Percentiles rank a stretch among this genome's conserved stretches.
Evolutionary conservation across 1,140 invertebrate species (phyloP).

Genomic region (Batillaria attramentaria): DNA sequence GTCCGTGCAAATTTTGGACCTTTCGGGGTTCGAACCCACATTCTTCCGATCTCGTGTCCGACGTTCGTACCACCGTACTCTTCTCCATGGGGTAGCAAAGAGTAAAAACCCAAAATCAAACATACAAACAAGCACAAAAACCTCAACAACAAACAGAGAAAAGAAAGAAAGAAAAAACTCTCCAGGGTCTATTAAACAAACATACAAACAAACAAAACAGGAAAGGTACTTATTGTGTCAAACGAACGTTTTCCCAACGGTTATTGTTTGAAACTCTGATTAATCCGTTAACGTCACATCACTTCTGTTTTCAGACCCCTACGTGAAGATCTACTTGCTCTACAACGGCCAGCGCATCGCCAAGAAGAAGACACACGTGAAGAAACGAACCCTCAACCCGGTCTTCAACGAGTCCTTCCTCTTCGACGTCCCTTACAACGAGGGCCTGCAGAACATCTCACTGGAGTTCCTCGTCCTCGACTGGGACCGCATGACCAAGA

Average conservation of each 20-base stretch:
- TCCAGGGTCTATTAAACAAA: not conserved
- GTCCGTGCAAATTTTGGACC: no score
- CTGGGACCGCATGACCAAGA: slow-evolving; percentile 98
- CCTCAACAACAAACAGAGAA: no score
- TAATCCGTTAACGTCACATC: not conserved
- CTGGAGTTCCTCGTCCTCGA: slow-evolving; percentile 95
- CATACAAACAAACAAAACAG: not conserved
- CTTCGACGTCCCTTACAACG: slow-evolving; percentile 79
- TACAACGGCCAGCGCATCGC: slow-evolving; percentile 97
- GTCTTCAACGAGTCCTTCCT: slow-evolving; percentile 97
- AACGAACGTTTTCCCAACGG: no score
- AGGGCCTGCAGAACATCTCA: slow-evolving; percentile 89
- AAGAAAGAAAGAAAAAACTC: no score
- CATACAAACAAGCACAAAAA: no score
- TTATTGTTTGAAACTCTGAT: no score
- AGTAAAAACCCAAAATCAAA: no score
- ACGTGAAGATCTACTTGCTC: slow-evolving; percentile 96
- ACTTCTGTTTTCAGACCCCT: slow-evolving; percentile 76
- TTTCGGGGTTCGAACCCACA: no score
- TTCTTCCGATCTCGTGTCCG: no score
- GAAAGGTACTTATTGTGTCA: no score
- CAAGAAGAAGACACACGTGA: slow-evolving; percentile 99
- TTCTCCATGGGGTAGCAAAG: no score
- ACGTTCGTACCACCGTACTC: no score
- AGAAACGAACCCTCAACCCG: slow-evolving; percentile 96